Base-by-base conservation (phyloP, 2,797 vertebrate genomes). In the Loris lydekkerianus region DNA sequence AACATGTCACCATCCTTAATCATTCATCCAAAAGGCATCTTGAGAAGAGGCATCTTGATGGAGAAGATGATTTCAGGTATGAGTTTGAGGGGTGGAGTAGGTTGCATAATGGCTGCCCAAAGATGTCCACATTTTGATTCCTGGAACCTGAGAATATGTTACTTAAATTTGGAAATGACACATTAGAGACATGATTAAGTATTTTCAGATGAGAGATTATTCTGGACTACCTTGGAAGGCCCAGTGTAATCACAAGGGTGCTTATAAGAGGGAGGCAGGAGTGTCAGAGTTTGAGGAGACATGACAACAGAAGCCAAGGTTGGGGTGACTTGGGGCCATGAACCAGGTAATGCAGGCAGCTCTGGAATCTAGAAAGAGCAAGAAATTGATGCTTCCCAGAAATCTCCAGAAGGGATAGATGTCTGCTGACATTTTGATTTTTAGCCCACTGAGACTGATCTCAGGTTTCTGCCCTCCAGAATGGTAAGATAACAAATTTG, bases 141-240 rank as follows among this genome's bases (percentile, higher is more conserved):
- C 25, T 4, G 27, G 43, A 60, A 80, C 23, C 72, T 67, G 46
- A 58, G 72, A 65, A 34, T 81, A 4, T 20, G 29, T 81, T 84
- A 92, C 14, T 0, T 34, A 81, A 61, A 3, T 23, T 27, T 56
- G 21, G 37, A 85, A 88, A 91, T 2, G 17, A 49, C 21, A 61
- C 49, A 89, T 76, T 90, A n/a, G 9, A 93, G 43, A 70, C 70
- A 31, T 49, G 34, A 76, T 31, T 84, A 72, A 63, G 25, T 21
- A 46, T 94, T 67, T 80, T 86, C 21, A 92, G 67, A 37, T 60
- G n/a, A 53, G 53, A 86, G 37, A 80, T 80, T 88, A 67, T 27
- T 53, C 27, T 34, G 58, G 49, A 53, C 67, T 86, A 77, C 60
- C 53, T 95, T 34, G 29, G 60, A 75, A 20, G 13, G 37, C 23